Evolutionary conservation across 2,888 invertebrate species (phyloP).

Genomic region (Falcaria lacertinaria): DNA sequence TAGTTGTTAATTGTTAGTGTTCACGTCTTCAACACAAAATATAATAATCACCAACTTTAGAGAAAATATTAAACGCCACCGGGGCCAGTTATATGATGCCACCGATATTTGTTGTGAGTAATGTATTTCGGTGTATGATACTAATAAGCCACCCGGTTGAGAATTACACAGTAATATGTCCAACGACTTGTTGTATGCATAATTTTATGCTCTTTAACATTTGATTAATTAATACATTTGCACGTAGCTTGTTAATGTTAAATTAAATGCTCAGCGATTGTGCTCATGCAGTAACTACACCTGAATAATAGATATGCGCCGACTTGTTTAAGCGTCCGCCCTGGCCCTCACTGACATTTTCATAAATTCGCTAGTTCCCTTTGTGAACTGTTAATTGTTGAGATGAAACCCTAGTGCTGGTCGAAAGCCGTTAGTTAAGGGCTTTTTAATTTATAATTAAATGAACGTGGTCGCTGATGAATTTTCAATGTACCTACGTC

Average conservation of each 20-base stretch:
- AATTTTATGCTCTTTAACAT: conserved; percentile 25
- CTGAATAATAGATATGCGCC: background rate
- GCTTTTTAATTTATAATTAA: background rate
- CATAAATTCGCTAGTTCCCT: background rate
- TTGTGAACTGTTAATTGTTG: background rate
- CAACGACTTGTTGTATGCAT: conserved; percentile 27
- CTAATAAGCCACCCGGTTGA: conserved; percentile 43
- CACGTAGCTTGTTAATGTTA: conserved; percentile 18
- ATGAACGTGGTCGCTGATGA: conserved; percentile 6
- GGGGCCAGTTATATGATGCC: conserved; percentile 40
- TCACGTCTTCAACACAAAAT: background rate
- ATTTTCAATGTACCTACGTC: conserved; percentile 5
- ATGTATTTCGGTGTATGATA: conserved; percentile 21
- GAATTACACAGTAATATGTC: conserved; percentile 23
- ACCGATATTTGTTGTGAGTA: conserved; percentile 16
- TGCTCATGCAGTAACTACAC: conserved; percentile 1
- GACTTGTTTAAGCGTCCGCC: background rate
- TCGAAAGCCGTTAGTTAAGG: background rate
- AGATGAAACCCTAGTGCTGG: background rate
- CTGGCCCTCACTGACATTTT: background rate
- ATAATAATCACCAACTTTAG: background rate
- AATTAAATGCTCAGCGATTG: conserved; percentile 23
- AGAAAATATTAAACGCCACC: conserved; percentile 17
- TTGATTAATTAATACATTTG: conserved; percentile 24
- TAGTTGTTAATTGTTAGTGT: background rate